Conservation (phyloP, 2,888 invertebrate genomes). For the Papilio demoleus region DNA sequence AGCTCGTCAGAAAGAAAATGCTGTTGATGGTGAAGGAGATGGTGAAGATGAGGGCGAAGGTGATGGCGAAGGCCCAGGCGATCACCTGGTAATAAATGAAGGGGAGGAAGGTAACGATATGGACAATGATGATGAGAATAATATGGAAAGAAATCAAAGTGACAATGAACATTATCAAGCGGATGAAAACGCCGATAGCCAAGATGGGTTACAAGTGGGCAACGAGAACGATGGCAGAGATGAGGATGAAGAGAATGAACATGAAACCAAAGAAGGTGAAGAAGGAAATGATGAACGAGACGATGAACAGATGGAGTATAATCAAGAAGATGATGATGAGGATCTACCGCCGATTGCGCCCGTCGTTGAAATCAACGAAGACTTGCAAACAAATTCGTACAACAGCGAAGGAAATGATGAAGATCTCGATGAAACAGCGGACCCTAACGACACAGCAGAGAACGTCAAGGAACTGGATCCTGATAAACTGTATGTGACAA, state of each 20-base stretch:
- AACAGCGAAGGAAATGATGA: conserved; percentile 70
- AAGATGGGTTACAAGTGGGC: conserved; percentile 48
- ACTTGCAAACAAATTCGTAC: conserved; percentile 67
- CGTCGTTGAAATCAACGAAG: conserved; percentile 78
- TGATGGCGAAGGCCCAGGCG: conserved; percentile 1
- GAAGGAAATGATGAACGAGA: conserved; percentile 55
- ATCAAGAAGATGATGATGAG: conserved; percentile 70
- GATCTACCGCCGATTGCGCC: conserved; percentile 67
- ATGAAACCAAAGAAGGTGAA: conserved; percentile 49
- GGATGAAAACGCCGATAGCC: conserved; percentile 56
- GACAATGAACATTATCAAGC: conserved; percentile 55
- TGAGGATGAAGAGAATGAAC: conserved; percentile 40
- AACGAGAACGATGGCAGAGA: conserved; percentile 53
- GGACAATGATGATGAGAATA: conserved; percentile 55
- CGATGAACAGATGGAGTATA: conserved; percentile 51
- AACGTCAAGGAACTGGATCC: conserved; percentile 66
- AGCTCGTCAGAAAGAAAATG: conserved; percentile 66
- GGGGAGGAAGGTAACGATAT: conserved; percentile 54
- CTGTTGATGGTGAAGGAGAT: conserved; percentile 50
- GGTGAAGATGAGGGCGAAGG: conserved; percentile 49
- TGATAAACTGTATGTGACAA: conserved; percentile 72
- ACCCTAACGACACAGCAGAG: conserved; percentile 63
- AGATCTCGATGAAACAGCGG: conserved; percentile 57
- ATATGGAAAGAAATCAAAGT: conserved; percentile 56
- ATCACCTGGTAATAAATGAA: conserved; percentile 46